Conservation (phyloP, 2,888 invertebrate genomes). For the Branchellion lobata region DNA sequence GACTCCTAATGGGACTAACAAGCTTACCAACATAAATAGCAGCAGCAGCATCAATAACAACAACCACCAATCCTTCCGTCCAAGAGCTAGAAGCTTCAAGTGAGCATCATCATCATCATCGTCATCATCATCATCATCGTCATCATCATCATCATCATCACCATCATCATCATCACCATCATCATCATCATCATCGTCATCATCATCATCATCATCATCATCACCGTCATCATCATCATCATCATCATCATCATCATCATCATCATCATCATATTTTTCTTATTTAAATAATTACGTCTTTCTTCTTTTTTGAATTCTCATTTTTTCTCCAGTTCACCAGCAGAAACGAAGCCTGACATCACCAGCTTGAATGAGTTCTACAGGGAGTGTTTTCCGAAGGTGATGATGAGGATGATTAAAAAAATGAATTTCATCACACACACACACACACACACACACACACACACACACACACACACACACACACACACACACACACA, state of each 20-base stretch:
- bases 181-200: conserved; percentile 10
- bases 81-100: conserved; percentile 36
- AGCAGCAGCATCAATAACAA: neutral
- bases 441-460: too few species aligned
- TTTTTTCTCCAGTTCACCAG: conserved; percentile 60
- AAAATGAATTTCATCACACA: neutral
- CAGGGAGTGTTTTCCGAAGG: conserved; percentile 92
- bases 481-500: too few species aligned
- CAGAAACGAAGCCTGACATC: conserved; percentile 71
- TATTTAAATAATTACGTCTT: neutral
- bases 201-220: neutral
- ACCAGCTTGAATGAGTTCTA: conserved; percentile 88
- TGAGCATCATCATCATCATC: conserved; percentile 8
- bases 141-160: conserved; percentile 8
- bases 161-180: neutral
- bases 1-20: neutral
- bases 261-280: neutral
- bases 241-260: conserved; percentile 4
- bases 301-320: too few species aligned
- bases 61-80: conserved; percentile 27
- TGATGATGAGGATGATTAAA: conserved; percentile 55
- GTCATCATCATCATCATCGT: neutral
- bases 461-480: too few species aligned
- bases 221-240: conserved; percentile 24
- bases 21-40: neutral